Conservation (phyloP, 2,888 invertebrate species). For the Cataglyphis altisquamis region DNA sequence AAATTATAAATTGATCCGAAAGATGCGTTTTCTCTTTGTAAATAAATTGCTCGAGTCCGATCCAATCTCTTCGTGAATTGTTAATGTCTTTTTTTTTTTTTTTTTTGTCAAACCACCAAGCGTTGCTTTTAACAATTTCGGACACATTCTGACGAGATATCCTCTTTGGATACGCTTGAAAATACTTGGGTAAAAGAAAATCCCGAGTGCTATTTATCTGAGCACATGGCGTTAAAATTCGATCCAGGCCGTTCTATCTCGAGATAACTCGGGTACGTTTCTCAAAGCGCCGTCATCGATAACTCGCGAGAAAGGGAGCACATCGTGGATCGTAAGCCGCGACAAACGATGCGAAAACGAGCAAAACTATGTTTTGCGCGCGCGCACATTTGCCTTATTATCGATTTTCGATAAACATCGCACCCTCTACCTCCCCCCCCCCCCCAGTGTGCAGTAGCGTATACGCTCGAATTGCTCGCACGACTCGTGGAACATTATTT, state of each 20-base stretch:
- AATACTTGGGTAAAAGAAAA: background rate
- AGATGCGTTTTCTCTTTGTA: constrained; percentile 14
- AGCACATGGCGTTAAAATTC: constrained; percentile 10
- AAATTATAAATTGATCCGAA: constrained; percentile 36
- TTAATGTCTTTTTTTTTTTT: background rate
- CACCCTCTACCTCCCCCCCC: background rate
- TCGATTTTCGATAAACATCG: constrained; percentile 58
- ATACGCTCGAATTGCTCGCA: constrained; percentile 56
- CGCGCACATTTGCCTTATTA: constrained; percentile 49
- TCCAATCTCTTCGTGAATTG: background rate
- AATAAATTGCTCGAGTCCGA: constrained; percentile 28
- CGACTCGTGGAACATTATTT: constrained; percentile 34
- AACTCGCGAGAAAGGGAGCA: constrained; percentile 28
- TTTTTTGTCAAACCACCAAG: background rate
- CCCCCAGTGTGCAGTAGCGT: background rate
- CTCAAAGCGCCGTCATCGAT: constrained; percentile 32
- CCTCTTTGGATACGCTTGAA: background rate
- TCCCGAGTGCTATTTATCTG: background rate
- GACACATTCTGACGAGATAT: background rate
- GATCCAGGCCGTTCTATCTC: background rate
- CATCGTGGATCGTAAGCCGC: constrained; percentile 50
- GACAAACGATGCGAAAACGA: constrained; percentile 46
- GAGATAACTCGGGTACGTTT: constrained; percentile 28
- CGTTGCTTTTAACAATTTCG: background rate
- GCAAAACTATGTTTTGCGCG: constrained; percentile 43